Percentiles rank a stretch among this genome's conserved stretches.
Evolutionary conservation across 2,888 invertebrate species (phyloP).

Genomic region (Napeogenes inachia): DNA sequence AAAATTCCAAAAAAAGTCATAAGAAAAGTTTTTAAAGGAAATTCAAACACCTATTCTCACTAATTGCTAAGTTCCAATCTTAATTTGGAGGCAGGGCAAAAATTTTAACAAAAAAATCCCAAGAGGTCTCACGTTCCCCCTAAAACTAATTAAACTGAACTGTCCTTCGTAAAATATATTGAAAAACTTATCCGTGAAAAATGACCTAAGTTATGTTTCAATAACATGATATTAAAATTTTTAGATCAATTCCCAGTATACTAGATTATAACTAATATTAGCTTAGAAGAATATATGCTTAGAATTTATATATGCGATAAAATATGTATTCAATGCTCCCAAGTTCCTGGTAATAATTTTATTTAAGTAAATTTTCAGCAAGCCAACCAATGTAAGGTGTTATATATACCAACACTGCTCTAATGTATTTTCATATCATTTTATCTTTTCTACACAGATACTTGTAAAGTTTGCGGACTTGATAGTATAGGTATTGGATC

Average conservation of each 20-base stretch:
- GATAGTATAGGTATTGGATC: too few species aligned
- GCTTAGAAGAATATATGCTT: too few species aligned
- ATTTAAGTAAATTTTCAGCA: neutral
- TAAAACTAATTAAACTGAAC: constrained; percentile 3
- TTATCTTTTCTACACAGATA: too few species aligned
- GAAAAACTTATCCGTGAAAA: constrained; percentile 4
- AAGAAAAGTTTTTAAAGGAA: neutral
- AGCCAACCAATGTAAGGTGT: neutral
- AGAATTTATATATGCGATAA: too few species aligned
- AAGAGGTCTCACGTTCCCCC: neutral
- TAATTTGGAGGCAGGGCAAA: neutral
- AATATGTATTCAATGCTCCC: neutral
- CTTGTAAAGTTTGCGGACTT: too few species aligned
- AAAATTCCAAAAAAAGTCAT: neutral
- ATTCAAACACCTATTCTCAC: constrained; percentile 1
- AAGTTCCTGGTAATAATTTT: neutral
- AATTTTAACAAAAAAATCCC: neutral
- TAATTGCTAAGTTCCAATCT: constrained; percentile 1
- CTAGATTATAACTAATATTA: neutral
- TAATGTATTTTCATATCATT: too few species aligned
- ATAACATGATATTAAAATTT: constrained; percentile 3
- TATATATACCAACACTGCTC: too few species aligned
- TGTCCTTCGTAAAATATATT: constrained; percentile 3
- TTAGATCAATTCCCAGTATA: neutral
- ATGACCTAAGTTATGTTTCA: constrained; percentile 4